Percentiles rank a stretch among this genome's conserved stretches.
These are phyloP conservation scores for Leptodactylus fallax DNA, from an alignment of 2,797 vertebrate genomes.

Conservation along the genomic window DNA sequence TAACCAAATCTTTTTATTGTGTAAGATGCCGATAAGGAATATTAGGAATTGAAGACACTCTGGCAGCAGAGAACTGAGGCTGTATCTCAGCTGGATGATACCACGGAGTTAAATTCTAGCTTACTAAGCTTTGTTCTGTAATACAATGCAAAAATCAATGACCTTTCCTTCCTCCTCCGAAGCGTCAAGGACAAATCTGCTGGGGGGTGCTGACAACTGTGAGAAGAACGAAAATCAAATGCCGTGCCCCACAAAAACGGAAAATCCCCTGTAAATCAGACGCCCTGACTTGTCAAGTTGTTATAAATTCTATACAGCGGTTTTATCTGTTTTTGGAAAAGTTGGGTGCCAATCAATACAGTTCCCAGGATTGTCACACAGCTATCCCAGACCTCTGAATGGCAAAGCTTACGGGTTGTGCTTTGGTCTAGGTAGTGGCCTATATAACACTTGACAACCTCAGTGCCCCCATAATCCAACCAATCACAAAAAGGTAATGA, in stretches of 20 bases:
- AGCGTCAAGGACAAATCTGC: background rate
- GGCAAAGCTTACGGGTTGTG: no score
- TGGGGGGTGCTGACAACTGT: background rate
- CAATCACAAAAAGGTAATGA: no score
- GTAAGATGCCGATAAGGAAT: background rate
- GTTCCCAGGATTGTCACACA: no score
- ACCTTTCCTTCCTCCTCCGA: constrained; percentile 18
- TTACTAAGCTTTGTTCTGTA: constrained; percentile 48
- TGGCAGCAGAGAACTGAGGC: background rate
- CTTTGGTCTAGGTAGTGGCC: no score
- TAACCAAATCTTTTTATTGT: background rate
- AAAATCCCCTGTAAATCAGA: background rate
- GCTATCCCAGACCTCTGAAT: no score
- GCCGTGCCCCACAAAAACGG: background rate
- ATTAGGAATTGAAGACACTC: background rate
- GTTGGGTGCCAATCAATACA: no score
- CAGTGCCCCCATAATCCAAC: no score
- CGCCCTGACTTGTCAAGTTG: no score
- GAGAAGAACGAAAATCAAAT: background rate
- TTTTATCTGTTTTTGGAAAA: no score
- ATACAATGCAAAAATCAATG: constrained; percentile 57
- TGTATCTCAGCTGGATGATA: constrained; percentile 16
- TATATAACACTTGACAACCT: no score
- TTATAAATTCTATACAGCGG: no score
- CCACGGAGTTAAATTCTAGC: constrained; percentile 8